phyloP scores from a whole-genome alignment of 2,888 invertebrate genomes.

The Allolobophora icterica region DNA sequence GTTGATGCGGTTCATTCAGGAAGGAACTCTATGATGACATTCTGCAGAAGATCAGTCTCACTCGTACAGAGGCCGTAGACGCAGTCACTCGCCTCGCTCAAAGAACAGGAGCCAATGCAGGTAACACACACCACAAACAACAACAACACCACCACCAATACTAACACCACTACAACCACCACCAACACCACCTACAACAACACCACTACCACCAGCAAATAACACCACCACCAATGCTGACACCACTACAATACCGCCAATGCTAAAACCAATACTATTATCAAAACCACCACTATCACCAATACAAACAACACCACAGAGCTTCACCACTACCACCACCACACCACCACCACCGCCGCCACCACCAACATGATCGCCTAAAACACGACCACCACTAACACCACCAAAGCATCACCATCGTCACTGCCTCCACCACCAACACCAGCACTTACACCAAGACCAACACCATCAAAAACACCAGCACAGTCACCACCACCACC shows the following conservation, averaged over 20 bases:
- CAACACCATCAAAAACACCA: neutral
- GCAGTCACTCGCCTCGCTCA: constrained; percentile 56
- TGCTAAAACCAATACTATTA: neutral
- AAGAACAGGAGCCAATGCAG: constrained; percentile 50
- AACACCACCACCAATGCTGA: neutral
- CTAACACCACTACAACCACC: neutral
- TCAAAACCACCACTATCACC: neutral
- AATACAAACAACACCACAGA: neutral
- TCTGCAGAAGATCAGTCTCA: constrained; percentile 57
- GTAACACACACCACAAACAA: constrained; percentile 42
- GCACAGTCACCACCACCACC: neutral
- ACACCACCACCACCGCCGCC: neutral
- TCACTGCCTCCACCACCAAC: neutral
- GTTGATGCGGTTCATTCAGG: constrained; percentile 43
- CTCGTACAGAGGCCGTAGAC: constrained; percentile 55
- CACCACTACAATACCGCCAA: neutral
- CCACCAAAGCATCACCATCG: neutral
- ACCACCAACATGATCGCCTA: neutral
- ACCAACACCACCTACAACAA: neutral
- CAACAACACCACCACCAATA: neutral
- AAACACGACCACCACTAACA: neutral
- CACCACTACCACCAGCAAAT: neutral
- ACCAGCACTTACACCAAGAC: neutral
- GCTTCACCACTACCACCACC: neutral
- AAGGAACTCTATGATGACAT: constrained; percentile 55